phyloP scores from a whole-genome alignment of 2,888 invertebrate species.

The Sipha maydis region DNA sequence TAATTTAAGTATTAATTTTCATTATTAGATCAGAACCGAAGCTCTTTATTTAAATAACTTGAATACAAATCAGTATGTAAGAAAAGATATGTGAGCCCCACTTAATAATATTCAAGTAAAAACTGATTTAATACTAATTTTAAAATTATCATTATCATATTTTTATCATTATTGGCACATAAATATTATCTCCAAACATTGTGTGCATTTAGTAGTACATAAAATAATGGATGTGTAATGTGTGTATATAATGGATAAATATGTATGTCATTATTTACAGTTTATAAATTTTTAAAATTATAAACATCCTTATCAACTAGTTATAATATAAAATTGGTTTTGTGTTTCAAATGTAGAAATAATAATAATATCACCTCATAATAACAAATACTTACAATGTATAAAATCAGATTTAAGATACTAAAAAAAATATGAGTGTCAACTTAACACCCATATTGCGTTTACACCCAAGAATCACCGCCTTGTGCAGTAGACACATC shows the following conservation, averaged over 20 bases:
- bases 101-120: slow-evolving; percentile 57
- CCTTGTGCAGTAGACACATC: slow-evolving; percentile 65
- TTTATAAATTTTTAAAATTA: slow-evolving; percentile 45
- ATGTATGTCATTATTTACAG: slow-evolving; percentile 41
- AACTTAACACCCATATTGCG: neutral
- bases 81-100: slow-evolving; percentile 51
- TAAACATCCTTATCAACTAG: slow-evolving; percentile 32
- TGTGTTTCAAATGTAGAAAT: slow-evolving; percentile 55
- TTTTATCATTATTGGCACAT: slow-evolving; percentile 53
- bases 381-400: slow-evolving; percentile 54
- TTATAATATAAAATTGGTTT: slow-evolving; percentile 52
- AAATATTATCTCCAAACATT: slow-evolving; percentile 46
- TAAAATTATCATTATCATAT: slow-evolving; percentile 44
- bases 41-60: neutral
- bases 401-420: slow-evolving; percentile 48
- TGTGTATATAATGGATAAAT: slow-evolving; percentile 47
- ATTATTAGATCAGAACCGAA: slow-evolving; percentile 25
- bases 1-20: neutral
- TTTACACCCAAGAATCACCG: slow-evolving; percentile 71
- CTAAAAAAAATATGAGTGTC: slow-evolving; percentile 40
- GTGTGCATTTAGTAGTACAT: slow-evolving; percentile 53
- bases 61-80: slow-evolving; percentile 46
- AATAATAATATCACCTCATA: slow-evolving; percentile 60
- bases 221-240: slow-evolving; percentile 36
- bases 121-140: slow-evolving; percentile 40